Base-by-base conservation (phyloP, 2,797 vertebrate genomes). In the Bradypodion pumilum region DNA sequence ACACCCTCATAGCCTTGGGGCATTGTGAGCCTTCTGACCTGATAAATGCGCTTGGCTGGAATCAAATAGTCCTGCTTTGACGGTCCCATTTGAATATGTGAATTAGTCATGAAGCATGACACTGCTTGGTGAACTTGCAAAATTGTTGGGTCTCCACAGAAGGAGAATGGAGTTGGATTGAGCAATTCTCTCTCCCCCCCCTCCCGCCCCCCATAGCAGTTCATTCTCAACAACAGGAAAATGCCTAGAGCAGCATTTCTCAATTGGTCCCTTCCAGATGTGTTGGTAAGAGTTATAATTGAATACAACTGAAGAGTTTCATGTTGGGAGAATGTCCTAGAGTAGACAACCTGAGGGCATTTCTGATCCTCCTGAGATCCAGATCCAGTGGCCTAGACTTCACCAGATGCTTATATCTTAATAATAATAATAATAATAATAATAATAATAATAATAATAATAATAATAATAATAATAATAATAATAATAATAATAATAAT, bases 21-120 rank as follows among this genome's bases (percentile, higher is more conserved):
- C 94, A 97, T 97, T 97, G 96, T 97, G 93, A 95, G 96, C 95
- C 95, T 94, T 95, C 96, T 97, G 96, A 97, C 96, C 96, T 97
- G 95, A 97, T 97, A 96, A 97, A 96, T 92, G 95, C 96, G 96
- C 96, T 97, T 97, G 97, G 97, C 97, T 97, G 96, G 94, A 95
- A 96, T 96, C 97, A 97, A 97, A 97, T 96, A 95, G 97, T 93
- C 94, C 89, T 85, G 94, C 96, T 97, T 96, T 96, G 96, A 96
- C 94, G 92, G 91, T 94, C 95, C 94, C 87, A 97, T 97, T 97
- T 97, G 96, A 97, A 97, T 97, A 97, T 95, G 97, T 96, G 97
- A 97, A 97, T 97, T 97, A 97, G 97, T 97, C 97, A 97, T 97
- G 96, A 97, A 97, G 95, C 96, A 94, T 95, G 96, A 96, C 96